Evolutionary conservation across 2,888 invertebrate species (phyloP), one percentile per base, ranked within the genome.

Genomic region (Hypomecis atomaria): DNA sequence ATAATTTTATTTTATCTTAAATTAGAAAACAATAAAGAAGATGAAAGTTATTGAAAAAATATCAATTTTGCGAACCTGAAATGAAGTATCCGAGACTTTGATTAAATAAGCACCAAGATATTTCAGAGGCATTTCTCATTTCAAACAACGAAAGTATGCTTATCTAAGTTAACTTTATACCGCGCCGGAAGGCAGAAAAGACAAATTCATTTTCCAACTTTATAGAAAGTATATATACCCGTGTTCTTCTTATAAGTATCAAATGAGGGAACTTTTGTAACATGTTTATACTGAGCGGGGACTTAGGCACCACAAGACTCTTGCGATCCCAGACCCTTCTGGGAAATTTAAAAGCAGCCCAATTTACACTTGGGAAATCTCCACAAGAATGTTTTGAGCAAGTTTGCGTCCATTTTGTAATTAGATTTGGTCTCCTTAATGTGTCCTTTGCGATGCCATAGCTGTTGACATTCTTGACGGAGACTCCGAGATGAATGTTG

Each of bases 331-430:
- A 71, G 73, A 72, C 72, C 81, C 83, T 79, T 79, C 66, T 67
- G 78, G 78, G 79, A 83, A 84, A 86, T 83, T 86, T 77, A 73
- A 78, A 81, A 77, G 71, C 75, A 75, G 72, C 77, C 77, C 77
- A 78, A 82, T 79, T 79, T 77, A 70, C 84, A 81, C 78, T 78
- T 78, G 83, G 83, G 81, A 83, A 84, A 82, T 81, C 77, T 65
- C 67, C 34, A 38, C 67, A 71, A 69, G 69, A 72, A 69, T 68
- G 66, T 67, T 66, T 61, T 55, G 55, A 64, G 66, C 60, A 67
- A 71, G 62, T 66, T 69, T 69, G 60, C 63, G 65, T 52, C 69
- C 62, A 66, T 69, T 66, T 70, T 65, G 69, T 72, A 69, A 71
- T 72, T 67, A 71, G 66, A 68, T 71, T 67, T 69, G 65, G 66